Conservation (phyloP, 1,140 invertebrate genomes). For the Papilio polytes region DNA sequence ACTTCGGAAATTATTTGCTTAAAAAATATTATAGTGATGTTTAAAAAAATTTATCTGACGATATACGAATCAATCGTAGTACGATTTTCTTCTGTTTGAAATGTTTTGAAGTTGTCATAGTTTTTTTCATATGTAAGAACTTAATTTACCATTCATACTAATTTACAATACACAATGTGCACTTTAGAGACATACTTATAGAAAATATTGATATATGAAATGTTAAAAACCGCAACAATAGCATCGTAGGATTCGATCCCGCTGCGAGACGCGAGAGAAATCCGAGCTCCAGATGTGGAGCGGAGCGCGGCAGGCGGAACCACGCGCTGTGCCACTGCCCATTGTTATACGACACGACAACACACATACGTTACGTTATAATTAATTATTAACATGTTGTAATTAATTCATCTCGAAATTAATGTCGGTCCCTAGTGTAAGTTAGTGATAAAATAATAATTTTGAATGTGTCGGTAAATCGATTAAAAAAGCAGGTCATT, state of each 20-base stretch:
- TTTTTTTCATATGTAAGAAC: too few species aligned
- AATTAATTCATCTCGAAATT: too few species aligned
- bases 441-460: neutral
- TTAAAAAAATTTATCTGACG: too few species aligned
- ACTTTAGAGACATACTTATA: too few species aligned
- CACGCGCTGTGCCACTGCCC: neutral
- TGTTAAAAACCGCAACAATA: constrained; percentile 15
- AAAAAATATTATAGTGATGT: neutral
- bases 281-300: constrained; percentile 28
- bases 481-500: too few species aligned
- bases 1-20: neutral
- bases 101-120: too few species aligned
- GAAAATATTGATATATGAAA: neutral
- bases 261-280: constrained; percentile 18
- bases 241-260: constrained; percentile 3
- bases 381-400: neutral
- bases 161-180: too few species aligned
- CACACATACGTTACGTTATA: neutral
- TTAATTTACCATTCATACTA: too few species aligned
- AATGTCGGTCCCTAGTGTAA: neutral
- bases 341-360: constrained; percentile 4
- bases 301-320: constrained; percentile 19
- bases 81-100: too few species aligned
- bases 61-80: too few species aligned
- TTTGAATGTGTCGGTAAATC: neutral